Percentiles rank a stretch among this genome's conserved stretches.
Evolutionary conservation across 2,888 invertebrate genomes (phyloP).

Genomic region (Pseudococcus longispinus): DNA sequence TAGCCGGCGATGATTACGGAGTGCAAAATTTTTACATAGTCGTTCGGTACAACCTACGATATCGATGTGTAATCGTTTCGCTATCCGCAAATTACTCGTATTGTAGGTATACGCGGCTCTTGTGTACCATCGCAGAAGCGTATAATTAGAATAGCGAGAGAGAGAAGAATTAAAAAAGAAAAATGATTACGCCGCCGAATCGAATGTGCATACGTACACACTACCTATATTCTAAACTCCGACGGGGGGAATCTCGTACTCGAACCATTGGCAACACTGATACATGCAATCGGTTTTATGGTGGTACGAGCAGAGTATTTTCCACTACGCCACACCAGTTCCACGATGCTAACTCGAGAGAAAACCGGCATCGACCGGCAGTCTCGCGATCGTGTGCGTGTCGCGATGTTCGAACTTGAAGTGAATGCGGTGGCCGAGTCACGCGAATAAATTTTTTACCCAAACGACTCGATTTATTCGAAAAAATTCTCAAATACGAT

Average conservation of each 20-base stretch:
- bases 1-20: constrained; percentile 10
- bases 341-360: constrained; percentile 28
- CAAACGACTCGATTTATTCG: not conserved
- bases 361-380: constrained; percentile 37
- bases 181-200: not conserved
- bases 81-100: constrained; percentile 12
- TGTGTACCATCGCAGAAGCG: not conserved
- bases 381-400: constrained; percentile 16
- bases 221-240: no score
- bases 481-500: not conserved
- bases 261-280: not conserved
- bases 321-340: not conserved
- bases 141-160: not conserved
- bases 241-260: not conserved
- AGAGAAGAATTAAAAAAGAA: not conserved
- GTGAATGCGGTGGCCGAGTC: not conserved
- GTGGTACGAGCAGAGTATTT: not conserved
- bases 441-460: not conserved
- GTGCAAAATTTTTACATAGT: constrained; percentile 41
- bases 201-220: no score
- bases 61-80: constrained; percentile 26
- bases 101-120: not conserved
- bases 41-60: not conserved
- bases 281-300: not conserved
- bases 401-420: not conserved